Percentiles rank a stretch among this genome's conserved stretches.
Evolutionary conservation across 1,140 invertebrate species (phyloP).

Genomic region (Tribolium madens): DNA sequence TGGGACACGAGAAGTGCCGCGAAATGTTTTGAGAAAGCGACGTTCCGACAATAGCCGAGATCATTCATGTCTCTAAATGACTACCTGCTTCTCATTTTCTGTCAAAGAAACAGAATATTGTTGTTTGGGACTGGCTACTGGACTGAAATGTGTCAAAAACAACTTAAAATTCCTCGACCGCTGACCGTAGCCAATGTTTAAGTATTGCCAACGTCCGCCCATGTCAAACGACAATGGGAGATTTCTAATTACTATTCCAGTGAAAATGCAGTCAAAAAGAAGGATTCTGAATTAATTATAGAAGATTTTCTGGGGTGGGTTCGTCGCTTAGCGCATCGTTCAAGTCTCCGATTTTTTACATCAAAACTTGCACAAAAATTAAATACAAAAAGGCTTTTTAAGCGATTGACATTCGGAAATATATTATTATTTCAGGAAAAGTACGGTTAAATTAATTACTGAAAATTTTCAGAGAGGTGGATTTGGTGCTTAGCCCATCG

Average conservation of each 20-base stretch:
- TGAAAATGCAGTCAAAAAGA: background rate
- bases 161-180: constrained; percentile 32
- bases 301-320: background rate
- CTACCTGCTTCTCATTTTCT: constrained; percentile 38
- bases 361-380: no score
- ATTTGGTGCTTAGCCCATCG: no score
- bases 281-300: background rate
- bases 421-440: no score
- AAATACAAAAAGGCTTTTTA: no score
- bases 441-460: no score
- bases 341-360: no score
- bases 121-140: constrained; percentile 41
- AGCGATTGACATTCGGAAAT: no score
- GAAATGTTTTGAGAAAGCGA: constrained; percentile 31
- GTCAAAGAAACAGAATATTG: constrained; percentile 26
- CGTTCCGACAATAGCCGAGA: constrained; percentile 9
- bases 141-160: constrained; percentile 49
- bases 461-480: no score
- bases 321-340: no score
- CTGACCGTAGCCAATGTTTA: constrained; percentile 43
- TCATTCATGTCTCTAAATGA: constrained; percentile 37
- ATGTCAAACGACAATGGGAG: constrained; percentile 17
- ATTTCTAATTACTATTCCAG: constrained; percentile 8
- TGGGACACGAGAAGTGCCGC: constrained; percentile 5
- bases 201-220: constrained; percentile 28